Percentiles rank a stretch among this genome's conserved stretches.
Evolutionary conservation across 2,797 vertebrate species (phyloP).

Genomic region (Fistularia commersonii): DNA sequence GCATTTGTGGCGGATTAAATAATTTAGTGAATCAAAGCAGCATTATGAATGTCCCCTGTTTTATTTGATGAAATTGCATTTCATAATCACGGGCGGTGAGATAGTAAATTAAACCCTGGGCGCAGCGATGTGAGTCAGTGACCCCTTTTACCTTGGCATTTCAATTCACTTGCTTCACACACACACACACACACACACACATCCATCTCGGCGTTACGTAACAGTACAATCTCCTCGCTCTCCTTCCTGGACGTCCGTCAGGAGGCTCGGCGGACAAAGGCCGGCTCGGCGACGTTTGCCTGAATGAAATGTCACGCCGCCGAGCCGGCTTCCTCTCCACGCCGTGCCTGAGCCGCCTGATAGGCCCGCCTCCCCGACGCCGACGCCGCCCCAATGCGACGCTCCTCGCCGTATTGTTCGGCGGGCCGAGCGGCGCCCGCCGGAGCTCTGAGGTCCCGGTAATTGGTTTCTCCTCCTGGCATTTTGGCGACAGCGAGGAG

Average conservation of each 20-base stretch:
- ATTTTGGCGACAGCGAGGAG: slow-evolving; percentile 9
- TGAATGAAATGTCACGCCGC: slow-evolving; percentile 41
- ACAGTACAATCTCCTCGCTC: slow-evolving; percentile 24
- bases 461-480: slow-evolving; percentile 61
- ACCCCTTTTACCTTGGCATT: slow-evolving; percentile 40
- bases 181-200: too few relatives aligned
- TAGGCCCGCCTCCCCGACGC: too few relatives aligned
- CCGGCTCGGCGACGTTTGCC: slow-evolving; percentile 25
- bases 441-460: slow-evolving; percentile 52
- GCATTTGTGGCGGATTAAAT: slow-evolving; percentile 37
- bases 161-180: slow-evolving; percentile 19
- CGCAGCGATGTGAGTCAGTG: slow-evolving; percentile 25
- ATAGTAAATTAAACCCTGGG: slow-evolving; percentile 44
- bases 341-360: too few relatives aligned
- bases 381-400: slow-evolving; percentile 29
- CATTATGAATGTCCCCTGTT: slow-evolving; percentile 26
- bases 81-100: slow-evolving; percentile 37
- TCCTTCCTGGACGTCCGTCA: slow-evolving; percentile 19
- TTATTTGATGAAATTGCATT: slow-evolving; percentile 52
- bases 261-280: slow-evolving; percentile 16
- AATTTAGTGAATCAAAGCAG: slow-evolving; percentile 45
- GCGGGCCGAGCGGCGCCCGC: slow-evolving; percentile 45
- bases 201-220: slow-evolving; percentile 28
- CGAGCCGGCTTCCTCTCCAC: slow-evolving; percentile 38
- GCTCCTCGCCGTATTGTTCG: slow-evolving; percentile 50